These are phyloP conservation scores for Elmis aenea DNA, from an alignment of 2,888 invertebrate species.

Conservation along the genomic window DNA sequence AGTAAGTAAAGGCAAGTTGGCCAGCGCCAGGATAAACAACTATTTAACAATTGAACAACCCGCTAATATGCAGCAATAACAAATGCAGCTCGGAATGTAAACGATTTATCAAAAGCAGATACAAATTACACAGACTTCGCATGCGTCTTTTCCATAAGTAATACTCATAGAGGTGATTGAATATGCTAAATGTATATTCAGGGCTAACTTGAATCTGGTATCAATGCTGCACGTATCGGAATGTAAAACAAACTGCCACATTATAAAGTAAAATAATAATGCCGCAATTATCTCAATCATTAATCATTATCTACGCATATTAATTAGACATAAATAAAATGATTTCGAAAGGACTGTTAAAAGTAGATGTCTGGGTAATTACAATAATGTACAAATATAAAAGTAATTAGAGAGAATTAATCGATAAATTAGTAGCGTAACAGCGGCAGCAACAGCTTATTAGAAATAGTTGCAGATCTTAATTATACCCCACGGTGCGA, in stretches of 20 bases:
- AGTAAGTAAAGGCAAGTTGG: too few species aligned
- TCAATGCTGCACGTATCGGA: constrained; percentile 2
- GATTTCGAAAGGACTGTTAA: too few species aligned
- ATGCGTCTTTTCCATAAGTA: constrained; percentile 18
- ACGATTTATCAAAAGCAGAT: constrained; percentile 18
- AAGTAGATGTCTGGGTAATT: too few species aligned
- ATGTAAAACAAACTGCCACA: too few species aligned
- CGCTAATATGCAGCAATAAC: constrained; percentile 20
- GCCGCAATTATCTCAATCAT: too few species aligned
- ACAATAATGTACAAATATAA: too few species aligned
- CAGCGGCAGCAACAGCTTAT: constrained; percentile 9
- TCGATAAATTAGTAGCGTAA: constrained; percentile 7
- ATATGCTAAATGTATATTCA: constrained; percentile 11
- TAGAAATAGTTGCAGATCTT: constrained; percentile 10
- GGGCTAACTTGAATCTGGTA: constrained; percentile 5
- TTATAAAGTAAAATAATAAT: too few species aligned
- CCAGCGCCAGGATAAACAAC: too few species aligned
- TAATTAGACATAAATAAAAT: too few species aligned
- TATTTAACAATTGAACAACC: constrained; percentile 21
- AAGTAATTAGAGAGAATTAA: constrained; percentile 8
- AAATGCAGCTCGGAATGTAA: constrained; percentile 13
- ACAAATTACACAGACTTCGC: constrained; percentile 19
- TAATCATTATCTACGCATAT: too few species aligned
- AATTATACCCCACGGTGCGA: constrained; percentile 12
- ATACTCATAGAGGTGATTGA: constrained; percentile 6